phyloP scores from a whole-genome alignment of 37 sponge, comb jelly and placozoan species.

The Ianthella basta region DNA sequence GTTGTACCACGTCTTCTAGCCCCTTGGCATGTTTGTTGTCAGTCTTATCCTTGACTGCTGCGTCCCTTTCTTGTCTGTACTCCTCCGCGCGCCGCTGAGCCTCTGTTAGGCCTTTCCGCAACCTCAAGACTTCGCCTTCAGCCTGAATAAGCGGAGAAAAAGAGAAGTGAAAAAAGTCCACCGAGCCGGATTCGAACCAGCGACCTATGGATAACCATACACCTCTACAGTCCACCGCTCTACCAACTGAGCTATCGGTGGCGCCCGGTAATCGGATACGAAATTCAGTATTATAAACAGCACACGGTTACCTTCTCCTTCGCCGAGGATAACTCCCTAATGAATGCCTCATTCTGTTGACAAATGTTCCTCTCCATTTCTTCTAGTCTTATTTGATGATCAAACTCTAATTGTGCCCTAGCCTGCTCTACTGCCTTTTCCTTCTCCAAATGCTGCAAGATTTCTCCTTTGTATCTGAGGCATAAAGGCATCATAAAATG shows the following conservation, averaged over 20 bases:
- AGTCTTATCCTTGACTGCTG: too few relatives aligned
- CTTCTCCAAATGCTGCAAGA: background rate
- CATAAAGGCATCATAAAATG: background rate
- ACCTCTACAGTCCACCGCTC: constrained; percentile 82
- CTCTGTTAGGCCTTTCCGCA: too few relatives aligned
- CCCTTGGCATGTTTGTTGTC: background rate
- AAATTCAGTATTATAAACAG: background rate
- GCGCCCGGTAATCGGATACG: background rate
- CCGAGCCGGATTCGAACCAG: constrained; percentile 94
- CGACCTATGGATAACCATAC: constrained; percentile 84
- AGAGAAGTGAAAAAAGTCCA: constrained; percentile 74
- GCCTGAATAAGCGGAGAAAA: constrained; percentile 21
- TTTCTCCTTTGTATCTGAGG: background rate
- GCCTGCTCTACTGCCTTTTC: background rate
- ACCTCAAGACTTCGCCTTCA: background rate
- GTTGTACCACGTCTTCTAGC: background rate
- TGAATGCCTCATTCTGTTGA: background rate
- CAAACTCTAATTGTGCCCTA: background rate
- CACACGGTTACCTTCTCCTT: background rate
- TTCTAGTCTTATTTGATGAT: background rate
- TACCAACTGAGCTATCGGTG: constrained; percentile 83
- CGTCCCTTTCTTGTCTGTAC: too few relatives aligned
- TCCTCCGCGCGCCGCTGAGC: too few relatives aligned
- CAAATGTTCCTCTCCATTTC: background rate
- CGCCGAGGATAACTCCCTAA: background rate